Percentiles rank a stretch among this genome's conserved stretches.
Evolutionary conservation across 2,113 vertebrate genomes (phyloP).

Genomic region (Dinomys branickii): DNA sequence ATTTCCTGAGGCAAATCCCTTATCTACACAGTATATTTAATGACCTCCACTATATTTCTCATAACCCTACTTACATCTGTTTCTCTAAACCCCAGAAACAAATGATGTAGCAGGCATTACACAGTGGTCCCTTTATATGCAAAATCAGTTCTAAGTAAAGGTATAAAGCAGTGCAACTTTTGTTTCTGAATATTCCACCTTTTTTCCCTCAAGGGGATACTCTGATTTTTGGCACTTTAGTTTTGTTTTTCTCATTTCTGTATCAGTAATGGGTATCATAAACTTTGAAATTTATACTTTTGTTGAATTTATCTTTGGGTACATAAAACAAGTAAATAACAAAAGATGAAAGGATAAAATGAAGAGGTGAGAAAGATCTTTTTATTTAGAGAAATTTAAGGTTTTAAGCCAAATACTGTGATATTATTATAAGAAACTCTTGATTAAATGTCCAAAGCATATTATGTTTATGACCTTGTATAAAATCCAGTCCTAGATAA

Average conservation of each 20-base stretch:
- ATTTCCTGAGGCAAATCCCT: background rate
- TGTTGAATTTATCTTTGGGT: background rate
- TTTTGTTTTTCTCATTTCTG: background rate
- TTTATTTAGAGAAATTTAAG: background rate
- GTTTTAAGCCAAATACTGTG: background rate
- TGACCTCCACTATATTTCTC: background rate
- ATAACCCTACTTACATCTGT: background rate
- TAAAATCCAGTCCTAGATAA: background rate
- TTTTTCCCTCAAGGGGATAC: background rate
- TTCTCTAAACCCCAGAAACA: background rate
- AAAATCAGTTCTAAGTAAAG: background rate
- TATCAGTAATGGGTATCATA: background rate
- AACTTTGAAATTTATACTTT: background rate
- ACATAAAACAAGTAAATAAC: background rate
- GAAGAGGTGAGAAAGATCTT: background rate
- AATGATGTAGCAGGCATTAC: background rate
- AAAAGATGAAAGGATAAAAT: background rate
- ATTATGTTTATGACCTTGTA: background rate
- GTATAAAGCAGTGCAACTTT: background rate
- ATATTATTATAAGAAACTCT: background rate
- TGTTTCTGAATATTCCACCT: background rate
- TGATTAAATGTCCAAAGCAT: background rate
- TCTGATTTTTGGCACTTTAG: background rate
- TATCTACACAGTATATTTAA: slow-evolving; percentile 11
- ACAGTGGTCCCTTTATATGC: background rate